Evolutionary conservation across 1,140 invertebrate genomes (phyloP), one percentile per base, ranked within the genome.

Genomic region (Scaptomyza graminum): DNA sequence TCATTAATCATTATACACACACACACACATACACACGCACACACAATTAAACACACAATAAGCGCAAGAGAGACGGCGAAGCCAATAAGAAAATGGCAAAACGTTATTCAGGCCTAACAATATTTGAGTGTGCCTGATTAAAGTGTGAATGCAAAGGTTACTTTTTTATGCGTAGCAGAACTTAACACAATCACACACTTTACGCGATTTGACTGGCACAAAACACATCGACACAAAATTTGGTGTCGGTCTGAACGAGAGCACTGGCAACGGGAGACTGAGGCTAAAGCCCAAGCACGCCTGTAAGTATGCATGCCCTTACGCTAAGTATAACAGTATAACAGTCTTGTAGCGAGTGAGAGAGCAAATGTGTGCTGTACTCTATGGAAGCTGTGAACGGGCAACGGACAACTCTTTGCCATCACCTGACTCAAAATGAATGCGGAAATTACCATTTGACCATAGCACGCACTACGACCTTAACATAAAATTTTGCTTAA

Each of bases 231-330:
- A 39, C 18, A 7, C 46, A 43, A 60, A 46, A 52, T 47, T 41
- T 54, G 52, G 31, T 63, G 34, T 37, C 61, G 41, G 49, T 68
- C 49, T 65, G 54, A 15, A 84, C 76, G 69, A 68, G 74, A 84
- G 66, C 81, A 66, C 81, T 77, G 78, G 70, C 81, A 74, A 85
- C 64, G 77, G 81, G 81, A 85, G 74, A 85, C 81, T 85, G 81
- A 85, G 34, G 66, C 31, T 16, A 39, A 43, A 49, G 51, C 47
- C 13, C 11, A 18, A 18, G 56, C 56, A 43, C 63, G 68, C 73
- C 74, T 66, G 56, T 75, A 87, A 85, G 77, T 85, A 85, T 84
- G 76, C 76, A 75, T 51, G 25, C 47, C 56, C 18, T 13, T 7
- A 16, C 31, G 31, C 31, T 9, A 34, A 2, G 49, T 71, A 68